Base-by-base conservation (phyloP, 2,888 invertebrate genomes). In the Hyppa rectilinea region DNA sequence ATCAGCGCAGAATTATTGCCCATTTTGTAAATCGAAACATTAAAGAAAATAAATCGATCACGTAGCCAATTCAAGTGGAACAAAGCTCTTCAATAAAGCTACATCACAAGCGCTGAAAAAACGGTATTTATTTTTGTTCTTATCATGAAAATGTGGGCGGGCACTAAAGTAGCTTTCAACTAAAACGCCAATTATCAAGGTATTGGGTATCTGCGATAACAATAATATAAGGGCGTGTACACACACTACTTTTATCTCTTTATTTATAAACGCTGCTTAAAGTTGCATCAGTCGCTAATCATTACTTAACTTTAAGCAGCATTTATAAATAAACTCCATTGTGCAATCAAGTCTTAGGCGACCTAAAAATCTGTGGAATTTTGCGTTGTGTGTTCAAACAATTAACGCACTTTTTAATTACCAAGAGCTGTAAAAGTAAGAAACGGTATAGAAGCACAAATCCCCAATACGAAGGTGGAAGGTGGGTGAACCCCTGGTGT, bases 181-280 rank as follows among this genome's bases (percentile, higher is more conserved):
- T 12, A 26, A 2, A 56, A 45, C 36, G 26, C 59, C 53, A 79
- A 75, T 74, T 73, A 79, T 7, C 12, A 34, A 34, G 10, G 47
- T 45, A 78, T 56, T 50, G 47, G 23, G 6, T 43, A 56, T 49
- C 36, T 61, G 1, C 12, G 7, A 43, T 26, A 38, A 34, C 7
- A 77, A 50, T 52, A 45, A 49, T 36, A 55, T 36, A 55, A n/a
- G 29, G 34, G 10, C 6, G 2, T 29, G 14, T 14, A 0, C 29
- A n/a, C n/a, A n/a, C n/a, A n/a, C n/a, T n/a, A n/a, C n/a, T n/a
- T n/a, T n/a, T n/a, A n/a, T n/a, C n/a, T n/a, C n/a, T n/a, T n/a
- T n/a, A n/a, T n/a, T n/a, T n/a, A n/a, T n/a, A n/a, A n/a, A n/a
- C n/a, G n/a, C n/a, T n/a, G n/a, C n/a, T n/a, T n/a, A n/a, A n/a